These are phyloP conservation scores for Tetranychus truncatus DNA, from an alignment of 2,888 invertebrate species.

Conservation along the genomic window DNA sequence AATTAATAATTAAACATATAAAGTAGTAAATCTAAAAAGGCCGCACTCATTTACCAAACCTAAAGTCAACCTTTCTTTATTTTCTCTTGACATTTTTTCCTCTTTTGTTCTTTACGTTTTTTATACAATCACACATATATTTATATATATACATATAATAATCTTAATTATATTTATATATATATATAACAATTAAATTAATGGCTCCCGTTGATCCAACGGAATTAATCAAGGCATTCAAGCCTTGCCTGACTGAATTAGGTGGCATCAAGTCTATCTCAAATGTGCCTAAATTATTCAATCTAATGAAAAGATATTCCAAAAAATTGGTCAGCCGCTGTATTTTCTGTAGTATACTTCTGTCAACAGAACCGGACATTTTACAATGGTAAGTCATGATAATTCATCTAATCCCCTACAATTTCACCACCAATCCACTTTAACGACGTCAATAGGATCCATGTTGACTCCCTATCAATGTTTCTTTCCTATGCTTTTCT, in stretches of 20 bases:
- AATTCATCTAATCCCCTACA: not conserved
- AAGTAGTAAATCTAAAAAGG: not conserved
- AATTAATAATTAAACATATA: not conserved
- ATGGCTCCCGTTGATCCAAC: constrained; percentile 81
- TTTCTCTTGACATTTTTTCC: not conserved
- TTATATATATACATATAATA: not conserved
- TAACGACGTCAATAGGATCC: not conserved
- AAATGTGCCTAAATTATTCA: constrained; percentile 64
- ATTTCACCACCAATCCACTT: not conserved
- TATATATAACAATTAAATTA: not conserved
- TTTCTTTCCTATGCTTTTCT: not conserved
- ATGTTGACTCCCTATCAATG: not conserved
- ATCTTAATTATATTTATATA: not conserved
- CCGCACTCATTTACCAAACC: not conserved
- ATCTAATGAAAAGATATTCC: constrained; percentile 85
- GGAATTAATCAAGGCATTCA: constrained; percentile 67
- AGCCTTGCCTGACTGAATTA: constrained; percentile 54
- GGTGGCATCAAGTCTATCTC: constrained; percentile 72
- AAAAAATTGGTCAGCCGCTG: constrained; percentile 87
- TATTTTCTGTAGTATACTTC: constrained; percentile 77
- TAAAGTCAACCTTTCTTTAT: not conserved
- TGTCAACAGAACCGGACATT: constrained; percentile 61
- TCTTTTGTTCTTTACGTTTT: not conserved
- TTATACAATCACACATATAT: not conserved
- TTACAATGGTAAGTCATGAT: constrained; percentile 47